Conservation (phyloP, 2,797 vertebrate genomes). For the Phaenicophaeus curvirostris region DNA sequence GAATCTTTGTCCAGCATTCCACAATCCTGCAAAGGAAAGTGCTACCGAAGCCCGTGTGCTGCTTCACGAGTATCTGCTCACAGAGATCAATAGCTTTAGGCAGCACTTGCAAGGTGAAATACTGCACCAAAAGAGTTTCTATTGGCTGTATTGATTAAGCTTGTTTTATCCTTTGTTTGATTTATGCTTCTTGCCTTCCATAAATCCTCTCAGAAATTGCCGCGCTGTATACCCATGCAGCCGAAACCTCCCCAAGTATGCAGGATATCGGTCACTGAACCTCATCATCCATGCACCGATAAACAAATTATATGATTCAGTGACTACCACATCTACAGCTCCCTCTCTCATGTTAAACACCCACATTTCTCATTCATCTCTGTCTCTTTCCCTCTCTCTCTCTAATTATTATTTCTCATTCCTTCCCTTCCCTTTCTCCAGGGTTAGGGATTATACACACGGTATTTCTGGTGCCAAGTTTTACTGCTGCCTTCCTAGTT, state of each 20-base stretch:
- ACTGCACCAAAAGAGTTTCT: background rate
- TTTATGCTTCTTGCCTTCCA: background rate
- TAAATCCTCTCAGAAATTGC: conserved; percentile 6
- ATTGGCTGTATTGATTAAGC: background rate
- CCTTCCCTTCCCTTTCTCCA: background rate
- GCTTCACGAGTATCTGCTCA: background rate
- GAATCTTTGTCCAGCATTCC: background rate
- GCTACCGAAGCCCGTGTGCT: background rate
- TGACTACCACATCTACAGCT: background rate
- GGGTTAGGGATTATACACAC: background rate
- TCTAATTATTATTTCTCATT: background rate
- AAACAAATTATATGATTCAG: background rate
- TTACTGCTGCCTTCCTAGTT: background rate
- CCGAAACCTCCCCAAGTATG: background rate
- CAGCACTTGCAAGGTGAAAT: background rate
- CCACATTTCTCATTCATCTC: background rate
- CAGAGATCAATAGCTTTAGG: background rate
- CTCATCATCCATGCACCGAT: background rate
- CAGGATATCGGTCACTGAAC: background rate
- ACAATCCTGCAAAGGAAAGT: background rate
- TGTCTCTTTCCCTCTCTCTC: background rate
- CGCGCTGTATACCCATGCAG: background rate
- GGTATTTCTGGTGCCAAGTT: background rate
- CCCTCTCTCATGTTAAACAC: background rate
- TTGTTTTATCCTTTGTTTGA: background rate